phyloP scores from a whole-genome alignment of 2,113 vertebrate genomes.

The Tragelaphus scriptus region DNA sequence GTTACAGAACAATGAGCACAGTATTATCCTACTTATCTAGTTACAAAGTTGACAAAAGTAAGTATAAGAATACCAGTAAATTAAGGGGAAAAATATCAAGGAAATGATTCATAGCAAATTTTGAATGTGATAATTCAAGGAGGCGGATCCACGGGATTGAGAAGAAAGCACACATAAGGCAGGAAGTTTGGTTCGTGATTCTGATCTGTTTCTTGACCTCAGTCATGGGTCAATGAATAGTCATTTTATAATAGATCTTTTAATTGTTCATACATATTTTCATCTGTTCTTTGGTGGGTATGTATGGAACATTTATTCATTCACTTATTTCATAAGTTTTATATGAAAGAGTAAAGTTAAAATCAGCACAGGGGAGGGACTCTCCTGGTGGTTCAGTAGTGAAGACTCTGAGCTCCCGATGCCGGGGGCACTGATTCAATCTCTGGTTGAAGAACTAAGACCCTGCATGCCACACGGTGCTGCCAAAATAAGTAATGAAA shows the following conservation, averaged over 20 bases:
- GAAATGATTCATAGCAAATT: background rate
- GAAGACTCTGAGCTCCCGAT: background rate
- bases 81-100: background rate
- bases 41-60: background rate
- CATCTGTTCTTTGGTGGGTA: background rate
- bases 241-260: background rate
- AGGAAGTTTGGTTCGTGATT: no score
- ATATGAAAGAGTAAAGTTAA: background rate
- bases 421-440: background rate
- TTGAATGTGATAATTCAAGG: background rate
- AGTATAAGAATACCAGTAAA: background rate
- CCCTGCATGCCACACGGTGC: background rate
- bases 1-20: background rate
- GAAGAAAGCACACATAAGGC: rapidly evolving
- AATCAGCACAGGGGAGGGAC: background rate
- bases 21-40: background rate
- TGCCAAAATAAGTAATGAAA: background rate
- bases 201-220: background rate
- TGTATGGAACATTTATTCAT: background rate
- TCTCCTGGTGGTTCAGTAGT: background rate
- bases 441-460: background rate
- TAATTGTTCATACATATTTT: background rate
- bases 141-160: rapidly evolving
- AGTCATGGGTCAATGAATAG: background rate
- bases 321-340: background rate